Base-by-base conservation (phyloP, 1,140 invertebrate species). In the Trachelipus rathkii region DNA sequence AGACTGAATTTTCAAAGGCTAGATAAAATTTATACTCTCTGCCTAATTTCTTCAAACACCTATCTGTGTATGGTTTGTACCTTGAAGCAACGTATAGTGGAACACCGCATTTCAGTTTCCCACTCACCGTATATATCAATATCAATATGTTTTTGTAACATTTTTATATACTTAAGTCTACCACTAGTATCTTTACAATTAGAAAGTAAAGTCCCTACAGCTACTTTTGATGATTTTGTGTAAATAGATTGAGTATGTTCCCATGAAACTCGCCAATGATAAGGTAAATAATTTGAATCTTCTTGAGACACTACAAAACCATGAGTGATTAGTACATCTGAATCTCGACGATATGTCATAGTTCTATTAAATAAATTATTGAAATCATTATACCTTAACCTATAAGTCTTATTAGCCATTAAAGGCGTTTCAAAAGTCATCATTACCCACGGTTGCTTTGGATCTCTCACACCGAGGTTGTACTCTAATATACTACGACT, bases 91-190 rank as follows among this genome's bases (percentile, higher is more conserved):
- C 74, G 50, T 75, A 72, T 0, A 66, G 44, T 13, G 71, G 73
- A 21, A 46, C 13, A 7, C 72, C 68, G 84, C 94, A 97, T 81
- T 91, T 90, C 72, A 92, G 89, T 8, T 89, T 88, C 24, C 95
- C 95, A 84, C 95, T 91, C 91, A 1, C 95, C 95, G 85, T 95
- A 97, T 82, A 97, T 95, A 83, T 97, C 95, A 53, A 98, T 94
- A 78, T 84, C 87, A 77, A 96, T 96, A 84, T 93, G 89, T 84
- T 95, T 94, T 33, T 89, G 87, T 11, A 97, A 86, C 84, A 95
- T 91, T 78, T 91, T 89, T 10, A 95, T 94, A 86, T 95, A 97
- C 79, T 93, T 89, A 76, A 95, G 86, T 19, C 95, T 88, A 15
- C 91, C 90, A 84, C 96, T 98, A 74, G 91, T 89, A 0, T 95